Evolutionary conservation across 2,797 vertebrate genomes (phyloP).

Genomic region (Phoxinus dragarum): DNA sequence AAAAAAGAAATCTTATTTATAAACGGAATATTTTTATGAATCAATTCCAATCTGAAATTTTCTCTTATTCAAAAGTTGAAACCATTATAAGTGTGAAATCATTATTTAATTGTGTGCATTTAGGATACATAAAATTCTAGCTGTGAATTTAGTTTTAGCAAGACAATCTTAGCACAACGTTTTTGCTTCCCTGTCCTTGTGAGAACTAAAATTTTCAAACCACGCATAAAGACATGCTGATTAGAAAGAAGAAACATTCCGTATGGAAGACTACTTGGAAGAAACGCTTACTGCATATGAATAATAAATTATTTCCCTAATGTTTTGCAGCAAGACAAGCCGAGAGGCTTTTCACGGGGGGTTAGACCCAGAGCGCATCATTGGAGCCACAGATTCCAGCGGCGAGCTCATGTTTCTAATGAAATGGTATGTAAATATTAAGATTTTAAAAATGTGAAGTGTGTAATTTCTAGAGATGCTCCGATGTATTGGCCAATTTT

Average conservation of each 20-base stretch:
- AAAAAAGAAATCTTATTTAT: background rate
- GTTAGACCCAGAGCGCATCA: constrained; percentile 94
- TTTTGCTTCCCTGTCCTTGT: background rate
- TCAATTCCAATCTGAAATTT: background rate
- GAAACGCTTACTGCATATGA: background rate
- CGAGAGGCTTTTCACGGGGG: constrained; percentile 91
- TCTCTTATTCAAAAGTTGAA: background rate
- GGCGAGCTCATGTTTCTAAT: constrained; percentile 99
- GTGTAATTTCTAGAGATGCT: background rate
- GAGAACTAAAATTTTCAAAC: background rate
- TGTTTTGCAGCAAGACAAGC: constrained; percentile 86
- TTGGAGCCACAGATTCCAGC: constrained; percentile 95
- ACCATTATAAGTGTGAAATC: too few species aligned
- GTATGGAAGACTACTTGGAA: background rate
- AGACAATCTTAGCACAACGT: background rate
- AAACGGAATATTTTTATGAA: background rate
- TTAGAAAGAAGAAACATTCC: background rate
- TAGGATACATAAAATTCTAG: background rate
- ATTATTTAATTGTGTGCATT: background rate
- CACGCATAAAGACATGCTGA: background rate
- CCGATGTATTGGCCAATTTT: too few species aligned
- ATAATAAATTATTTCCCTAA: background rate
- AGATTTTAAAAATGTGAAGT: background rate
- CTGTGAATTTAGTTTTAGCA: background rate
- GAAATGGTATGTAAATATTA: constrained; percentile 88